Evolutionary conservation across 2,797 vertebrate species (phyloP).

Genomic region (Lagothrix lagotricha): DNA sequence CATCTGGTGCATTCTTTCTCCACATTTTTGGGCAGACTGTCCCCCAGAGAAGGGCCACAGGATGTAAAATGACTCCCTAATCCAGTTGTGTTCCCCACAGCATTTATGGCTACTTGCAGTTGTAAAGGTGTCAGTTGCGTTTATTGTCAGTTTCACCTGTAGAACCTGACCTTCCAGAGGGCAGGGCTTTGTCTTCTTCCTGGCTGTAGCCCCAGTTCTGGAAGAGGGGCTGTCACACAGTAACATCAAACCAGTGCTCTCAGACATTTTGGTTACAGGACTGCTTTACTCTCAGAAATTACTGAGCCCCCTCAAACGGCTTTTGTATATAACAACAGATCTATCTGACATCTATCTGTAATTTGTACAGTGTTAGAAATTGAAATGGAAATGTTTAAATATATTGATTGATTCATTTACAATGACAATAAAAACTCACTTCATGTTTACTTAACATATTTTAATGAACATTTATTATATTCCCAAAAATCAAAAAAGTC

Average conservation of each 20-base stretch:
- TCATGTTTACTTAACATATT: background rate
- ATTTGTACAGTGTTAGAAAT: background rate
- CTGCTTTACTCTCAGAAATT: background rate
- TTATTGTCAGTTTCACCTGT: background rate
- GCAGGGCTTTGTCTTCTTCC: background rate
- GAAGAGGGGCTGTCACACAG: fast-evolving
- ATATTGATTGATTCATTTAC: background rate
- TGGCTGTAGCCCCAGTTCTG: too few relatives aligned
- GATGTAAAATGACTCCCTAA: background rate
- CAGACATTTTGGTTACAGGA: background rate
- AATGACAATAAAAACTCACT: background rate
- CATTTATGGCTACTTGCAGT: fast-evolving
- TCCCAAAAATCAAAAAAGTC: background rate
- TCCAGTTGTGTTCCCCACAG: fast-evolving
- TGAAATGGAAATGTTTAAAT: background rate
- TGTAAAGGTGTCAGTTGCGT: fast-evolving
- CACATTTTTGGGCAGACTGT: background rate
- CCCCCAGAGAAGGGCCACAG: background rate
- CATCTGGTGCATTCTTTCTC: background rate
- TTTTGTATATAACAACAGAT: background rate
- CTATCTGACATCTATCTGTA: background rate
- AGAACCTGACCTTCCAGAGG: background rate
- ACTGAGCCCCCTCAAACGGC: background rate
- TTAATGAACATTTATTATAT: background rate
- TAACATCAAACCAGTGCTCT: too few relatives aligned